Conservation (phyloP, 2,797 vertebrate species). For the Cynopterus sphinx region DNA sequence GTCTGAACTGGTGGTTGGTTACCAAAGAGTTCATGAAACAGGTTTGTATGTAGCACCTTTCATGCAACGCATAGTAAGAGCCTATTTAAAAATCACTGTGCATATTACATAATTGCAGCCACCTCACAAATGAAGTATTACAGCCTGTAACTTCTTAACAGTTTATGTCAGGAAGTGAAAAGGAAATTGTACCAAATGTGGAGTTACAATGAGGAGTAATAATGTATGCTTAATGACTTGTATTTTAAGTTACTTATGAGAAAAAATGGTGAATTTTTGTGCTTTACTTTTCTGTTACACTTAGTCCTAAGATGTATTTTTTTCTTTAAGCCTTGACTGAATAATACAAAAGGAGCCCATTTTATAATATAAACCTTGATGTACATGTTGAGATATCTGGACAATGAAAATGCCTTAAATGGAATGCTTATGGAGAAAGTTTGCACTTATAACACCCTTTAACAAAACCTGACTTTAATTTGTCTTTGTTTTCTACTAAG, state of each 20-base stretch:
- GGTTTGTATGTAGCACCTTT: constrained; percentile 73
- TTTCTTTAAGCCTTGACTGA: constrained; percentile 77
- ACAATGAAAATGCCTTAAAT: constrained; percentile 88
- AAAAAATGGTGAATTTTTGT: constrained; percentile 63
- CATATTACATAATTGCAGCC: constrained; percentile 3
- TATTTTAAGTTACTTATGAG: constrained; percentile 74
- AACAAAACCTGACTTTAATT: constrained; percentile 83
- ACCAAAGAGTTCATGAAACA: constrained; percentile 76
- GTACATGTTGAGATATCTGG: constrained; percentile 83
- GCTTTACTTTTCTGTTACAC: constrained; percentile 67
- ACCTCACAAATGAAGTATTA: constrained; percentile 64
- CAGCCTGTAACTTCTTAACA: constrained; percentile 50
- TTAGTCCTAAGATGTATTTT: constrained; percentile 70
- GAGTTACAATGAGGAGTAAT: constrained; percentile 52
- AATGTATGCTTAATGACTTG: constrained; percentile 59
- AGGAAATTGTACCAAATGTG: constrained; percentile 71
- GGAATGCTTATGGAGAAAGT: constrained; percentile 83
- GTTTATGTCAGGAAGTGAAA: constrained; percentile 68
- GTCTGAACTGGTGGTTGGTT: constrained; percentile 73
- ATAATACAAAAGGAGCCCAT: constrained; percentile 78
- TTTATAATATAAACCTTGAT: constrained; percentile 81
- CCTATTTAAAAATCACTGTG: constrained; percentile 70
- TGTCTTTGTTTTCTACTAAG: constrained; percentile 83
- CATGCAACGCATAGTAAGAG: constrained; percentile 62
- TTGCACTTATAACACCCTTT: constrained; percentile 84